These are phyloP conservation scores for Porites lobata DNA, from an alignment of 92 coral and sea anemone species.

Conservation along the genomic window DNA sequence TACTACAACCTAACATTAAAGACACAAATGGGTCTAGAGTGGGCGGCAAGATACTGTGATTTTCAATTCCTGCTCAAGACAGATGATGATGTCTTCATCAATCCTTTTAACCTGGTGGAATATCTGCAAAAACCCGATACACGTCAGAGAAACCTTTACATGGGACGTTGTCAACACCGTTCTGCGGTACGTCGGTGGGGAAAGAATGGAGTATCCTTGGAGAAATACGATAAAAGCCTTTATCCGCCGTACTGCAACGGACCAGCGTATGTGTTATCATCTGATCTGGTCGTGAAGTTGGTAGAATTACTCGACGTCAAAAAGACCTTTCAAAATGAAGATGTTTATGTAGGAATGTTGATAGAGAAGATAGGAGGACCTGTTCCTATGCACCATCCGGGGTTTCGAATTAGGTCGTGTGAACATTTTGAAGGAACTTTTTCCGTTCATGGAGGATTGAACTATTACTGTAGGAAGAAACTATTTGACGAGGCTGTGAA, in stretches of 20 bases:
- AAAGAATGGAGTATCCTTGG: slow-evolving; percentile 47
- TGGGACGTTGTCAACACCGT: slow-evolving; percentile 29
- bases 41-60: slow-evolving; percentile 70
- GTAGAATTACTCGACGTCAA: slow-evolving; percentile 41
- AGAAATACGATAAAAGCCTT: slow-evolving; percentile 47
- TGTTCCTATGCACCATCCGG: neutral
- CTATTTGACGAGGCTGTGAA: neutral
- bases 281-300: slow-evolving; percentile 40
- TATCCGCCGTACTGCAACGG: slow-evolving; percentile 64
- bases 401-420: neutral
- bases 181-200: slow-evolving; percentile 36
- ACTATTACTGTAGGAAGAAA: neutral
- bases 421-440: neutral
- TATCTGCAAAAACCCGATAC: slow-evolving; percentile 19
- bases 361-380: neutral
- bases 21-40: slow-evolving; percentile 78
- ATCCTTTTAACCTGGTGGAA: slow-evolving; percentile 46
- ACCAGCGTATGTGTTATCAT: slow-evolving; percentile 57
- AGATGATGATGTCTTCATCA: slow-evolving; percentile 72
- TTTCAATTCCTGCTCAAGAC: slow-evolving; percentile 69
- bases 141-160: slow-evolving; percentile 35
- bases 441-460: neutral
- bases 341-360: neutral
- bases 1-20: slow-evolving; percentile 65
- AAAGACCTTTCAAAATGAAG: neutral